Evolutionary conservation across 2,113 vertebrate species (phyloP).

Genomic region (Barnardius zonarius): DNA sequence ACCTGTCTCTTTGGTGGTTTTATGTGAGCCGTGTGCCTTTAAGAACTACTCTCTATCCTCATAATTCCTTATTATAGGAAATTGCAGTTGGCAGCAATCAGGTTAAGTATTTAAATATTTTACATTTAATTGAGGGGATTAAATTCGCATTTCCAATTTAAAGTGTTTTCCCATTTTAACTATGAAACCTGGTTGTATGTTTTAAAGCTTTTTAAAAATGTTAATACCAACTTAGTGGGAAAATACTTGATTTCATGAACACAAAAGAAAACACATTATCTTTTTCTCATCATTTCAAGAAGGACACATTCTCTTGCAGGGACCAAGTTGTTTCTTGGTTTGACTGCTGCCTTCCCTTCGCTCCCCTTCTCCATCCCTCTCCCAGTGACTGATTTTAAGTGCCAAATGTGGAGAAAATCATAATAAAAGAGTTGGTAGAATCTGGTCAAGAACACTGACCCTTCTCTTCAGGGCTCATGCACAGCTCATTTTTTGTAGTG

Average conservation of each 20-base stretch:
- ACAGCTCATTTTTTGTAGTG: not conserved
- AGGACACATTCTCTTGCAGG: not conserved
- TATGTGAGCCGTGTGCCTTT: not conserved
- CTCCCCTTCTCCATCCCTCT: not conserved
- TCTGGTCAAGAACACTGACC: not conserved
- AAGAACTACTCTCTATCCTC: not conserved
- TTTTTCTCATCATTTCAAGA: not conserved
- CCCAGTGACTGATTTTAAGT: not conserved
- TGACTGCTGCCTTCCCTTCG: not conserved
- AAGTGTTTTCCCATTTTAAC: constrained; percentile 36
- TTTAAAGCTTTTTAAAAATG: not conserved
- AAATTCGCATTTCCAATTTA: constrained; percentile 42
- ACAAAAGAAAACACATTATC: not conserved
- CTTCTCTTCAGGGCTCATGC: not conserved
- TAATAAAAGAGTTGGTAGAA: not conserved
- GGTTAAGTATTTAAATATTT: constrained; percentile 43
- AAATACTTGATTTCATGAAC: not conserved
- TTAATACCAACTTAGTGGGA: not conserved
- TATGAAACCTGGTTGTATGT: not conserved
- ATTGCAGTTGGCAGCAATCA: constrained; percentile 45
- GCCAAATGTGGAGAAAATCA: not conserved
- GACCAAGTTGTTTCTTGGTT: not conserved
- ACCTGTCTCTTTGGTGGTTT: not conserved
- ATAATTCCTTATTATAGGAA: constrained; percentile 34
- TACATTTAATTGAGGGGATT: constrained; percentile 27